A percentile compares a stretch with the other conserved stretches of the same genome.
phyloP scores from a whole-genome alignment of 1,140 invertebrate genomes.

The Choristoneura fumiferana region DNA sequence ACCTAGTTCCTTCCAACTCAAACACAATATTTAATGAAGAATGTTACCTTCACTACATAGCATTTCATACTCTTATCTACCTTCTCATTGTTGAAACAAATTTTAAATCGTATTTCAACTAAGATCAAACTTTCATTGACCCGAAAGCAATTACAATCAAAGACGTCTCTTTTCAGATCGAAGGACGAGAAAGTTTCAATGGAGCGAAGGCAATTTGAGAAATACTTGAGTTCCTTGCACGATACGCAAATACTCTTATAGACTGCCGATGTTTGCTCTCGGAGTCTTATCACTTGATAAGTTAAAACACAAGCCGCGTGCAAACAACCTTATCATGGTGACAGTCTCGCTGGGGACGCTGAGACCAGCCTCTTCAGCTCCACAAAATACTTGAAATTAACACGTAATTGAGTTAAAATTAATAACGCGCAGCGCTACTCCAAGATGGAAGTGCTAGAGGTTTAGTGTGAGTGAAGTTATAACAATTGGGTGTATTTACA shows the following conservation, averaged over 20 bases:
- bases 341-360: slow-evolving; percentile 58
- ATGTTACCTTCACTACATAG: neutral
- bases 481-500: no score
- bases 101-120: neutral
- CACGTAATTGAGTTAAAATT: neutral
- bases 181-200: slow-evolving; percentile 43
- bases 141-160: slow-evolving; percentile 30
- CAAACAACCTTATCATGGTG: slow-evolving; percentile 75
- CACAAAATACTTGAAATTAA: slow-evolving; percentile 42
- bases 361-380: slow-evolving; percentile 38
- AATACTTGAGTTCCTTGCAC: slow-evolving; percentile 63
- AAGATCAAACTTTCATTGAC: neutral
- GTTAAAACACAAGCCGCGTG: slow-evolving; percentile 70
- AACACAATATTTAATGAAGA: neutral
- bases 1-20: slow-evolving; percentile 3
- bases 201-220: slow-evolving; percentile 49
- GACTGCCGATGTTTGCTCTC: slow-evolving; percentile 69
- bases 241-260: slow-evolving; percentile 70
- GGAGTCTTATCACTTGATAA: slow-evolving; percentile 73
- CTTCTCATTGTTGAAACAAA: neutral
- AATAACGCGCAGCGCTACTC: neutral
- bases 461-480: slow-evolving; percentile 23
- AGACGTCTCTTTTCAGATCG: slow-evolving; percentile 53
- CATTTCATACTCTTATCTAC: slow-evolving; percentile 5
- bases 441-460: slow-evolving; percentile 39